phyloP scores from a whole-genome alignment of 2,888 invertebrate genomes.

The Eupithecia pulchellata region DNA sequence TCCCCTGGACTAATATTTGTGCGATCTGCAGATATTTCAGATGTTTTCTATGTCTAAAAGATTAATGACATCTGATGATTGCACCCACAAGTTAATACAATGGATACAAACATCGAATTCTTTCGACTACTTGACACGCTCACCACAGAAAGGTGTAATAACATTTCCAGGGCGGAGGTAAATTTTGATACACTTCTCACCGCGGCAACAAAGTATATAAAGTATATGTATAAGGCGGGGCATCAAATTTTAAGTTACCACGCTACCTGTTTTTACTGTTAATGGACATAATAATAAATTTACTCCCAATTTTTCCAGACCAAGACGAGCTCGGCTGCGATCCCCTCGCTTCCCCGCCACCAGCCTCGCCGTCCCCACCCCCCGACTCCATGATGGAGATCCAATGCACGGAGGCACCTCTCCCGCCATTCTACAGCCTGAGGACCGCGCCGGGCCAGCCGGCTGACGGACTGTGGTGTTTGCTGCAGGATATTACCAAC shows the following conservation, averaged over 20 bases:
- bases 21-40: no score
- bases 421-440: conserved; percentile 92
- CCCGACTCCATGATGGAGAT: conserved; percentile 88
- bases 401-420: conserved; percentile 91
- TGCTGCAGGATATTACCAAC: conserved; percentile 91
- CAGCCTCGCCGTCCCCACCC: conserved; percentile 81
- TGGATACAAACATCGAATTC: neutral
- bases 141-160: neutral
- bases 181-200: neutral
- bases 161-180: neutral
- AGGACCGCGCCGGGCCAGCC: conserved; percentile 85
- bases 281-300: neutral
- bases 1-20: no score
- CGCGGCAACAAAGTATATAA: no score
- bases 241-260: no score
- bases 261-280: no score
- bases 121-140: neutral
- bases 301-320: conserved; percentile 60
- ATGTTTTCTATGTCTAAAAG: no score
- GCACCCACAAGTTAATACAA: neutral
- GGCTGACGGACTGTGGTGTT: conserved; percentile 90
- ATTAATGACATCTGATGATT: neutral
- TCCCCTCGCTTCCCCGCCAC: conserved; percentile 85
- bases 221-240: no score
- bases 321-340: conserved; percentile 86